Evolutionary conservation across 2,113 vertebrate genomes (phyloP), one percentile per base, ranked within the genome.

Genomic region (Myxocyprinus asiaticus): DNA sequence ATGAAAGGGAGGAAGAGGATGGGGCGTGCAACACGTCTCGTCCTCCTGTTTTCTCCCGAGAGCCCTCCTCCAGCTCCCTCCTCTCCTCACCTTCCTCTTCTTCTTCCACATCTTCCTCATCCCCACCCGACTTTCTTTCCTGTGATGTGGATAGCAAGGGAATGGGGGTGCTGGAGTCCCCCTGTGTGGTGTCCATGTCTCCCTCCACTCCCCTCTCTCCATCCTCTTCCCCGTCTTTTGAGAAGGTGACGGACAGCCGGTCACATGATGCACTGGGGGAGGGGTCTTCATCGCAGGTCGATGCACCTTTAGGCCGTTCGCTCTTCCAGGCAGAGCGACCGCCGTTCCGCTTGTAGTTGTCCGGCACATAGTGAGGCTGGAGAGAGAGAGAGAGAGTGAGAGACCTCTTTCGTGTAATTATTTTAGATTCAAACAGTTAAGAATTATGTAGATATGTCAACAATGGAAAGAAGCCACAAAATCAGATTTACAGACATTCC

Each of bases 281-380:
- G 43, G 81, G 88, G 43, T 92, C 90, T 4, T 93, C 92, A 15
- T 93, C 92, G 6, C 89, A 89, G 76, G 86, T 80, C 7, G 68
- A 79, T 0, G 76, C 71, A 9, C 88, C 91, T 88, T 99, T 99
- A 3, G 96, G 92, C 22, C 94, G 94, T 44, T 98, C 96, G 0
- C 93, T 95, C 86, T 99, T 99, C 97, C 97, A 99, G 51, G 97
- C 96, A 0, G 97, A 98, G 17, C 97, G 94, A 14, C 98, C 98
- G 7, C 98, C 97, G 0, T 98, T 99, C 81, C 98, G 94, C 93
- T 98, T 99, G 91, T 99, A 99, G 92, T 96, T 99, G 92, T 99
- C 97, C 3, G 98, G 98, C 72, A 99, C 96, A 4, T 98, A 97
- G 89, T 99, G 98, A 90, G 98, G 98, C 98, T 99, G 82, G 2